Evolutionary conservation across 2,113 vertebrate species (phyloP), one percentile per base, ranked within the genome.

Genomic region (Psilopsiagon aurifrons): DNA sequence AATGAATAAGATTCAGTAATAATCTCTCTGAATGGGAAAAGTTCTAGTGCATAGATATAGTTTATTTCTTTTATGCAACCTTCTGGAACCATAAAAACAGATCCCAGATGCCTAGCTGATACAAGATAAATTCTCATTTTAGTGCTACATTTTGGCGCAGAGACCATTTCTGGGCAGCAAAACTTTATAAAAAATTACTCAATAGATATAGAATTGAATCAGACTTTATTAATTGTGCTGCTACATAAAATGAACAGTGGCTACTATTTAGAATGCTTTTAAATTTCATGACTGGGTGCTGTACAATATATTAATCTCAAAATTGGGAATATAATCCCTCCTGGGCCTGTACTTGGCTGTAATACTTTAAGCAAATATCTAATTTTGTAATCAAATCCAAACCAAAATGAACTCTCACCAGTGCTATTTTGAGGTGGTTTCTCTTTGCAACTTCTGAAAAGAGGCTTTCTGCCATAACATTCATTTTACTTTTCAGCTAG

Each of bases 391-490:
- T 90, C 71, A 81, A 90, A 90, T 37, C 54, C 86, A 88, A 97
- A 86, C 16, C 59, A 80, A 88, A 84, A 86, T 62, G 44, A 91
- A 84, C 39, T 90, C 88, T 88, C 76, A 92, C 85, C 59, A 91
- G 84, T 90, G 90, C 59, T 90, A 88, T 92, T 91, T 84, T 83
- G 52, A 95, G 82, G 87, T 87, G 47, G 78, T 94, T 97, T 87
- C 59, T 83, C 37, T 81, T 63, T 92, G 62, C 41, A 85, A 19
- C 47, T 96, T 90, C 80, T 94, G 63, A 86, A 94, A 91, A 78
- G 49, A 88, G 27, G 35, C 46, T 88, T 93, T 95, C 51, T 76
- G 13, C 39, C 43, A 15, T 49, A 90, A 59, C 63, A 67, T 13
- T 74, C 13, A 43, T 87, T 95, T 87, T 83, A 37, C 60, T 79